Evolutionary conservation across 2,888 invertebrate genomes (phyloP), one percentile per base, ranked within the genome.

Genomic region (Diloba caeruleocephala): DNA sequence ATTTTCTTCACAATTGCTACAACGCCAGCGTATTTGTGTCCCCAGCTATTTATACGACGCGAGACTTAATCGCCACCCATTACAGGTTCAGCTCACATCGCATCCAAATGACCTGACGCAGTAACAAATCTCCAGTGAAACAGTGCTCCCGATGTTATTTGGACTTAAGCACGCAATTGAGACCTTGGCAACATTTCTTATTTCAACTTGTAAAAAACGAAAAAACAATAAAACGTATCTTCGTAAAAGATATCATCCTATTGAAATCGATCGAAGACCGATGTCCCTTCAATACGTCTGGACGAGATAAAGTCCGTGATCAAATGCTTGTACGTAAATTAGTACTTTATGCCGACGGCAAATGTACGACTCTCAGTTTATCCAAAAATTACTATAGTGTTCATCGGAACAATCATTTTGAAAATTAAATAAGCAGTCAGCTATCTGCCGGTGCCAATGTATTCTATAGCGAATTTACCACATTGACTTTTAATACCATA

Each of bases 401-500:
- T n/a, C n/a, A n/a, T n/a, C n/a, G n/a, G n/a, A n/a, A n/a, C n/a
- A n/a, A 4, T 21, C 3, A 17, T 17, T 3, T 5, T 21, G 21
- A 21, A 21, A 7, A 5, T 21, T 5, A 21, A 21, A 21, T 21
- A 5, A 29, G 14, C 10, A 26, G 33, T 23, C 45, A 29, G 31
- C 41, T 25, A 32, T 25, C 28, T 31, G 26, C 46, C 28, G 46
- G 36, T 32, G 36, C 43, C 43, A 56, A 21, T 21, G 7, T 21
- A 21, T 21, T 19, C 26, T 10, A 31, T 39, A 46, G 28, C 39
- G 28, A 53, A 54, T 65, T 58, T 25, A 51, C 51, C 61, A 61
- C 82, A 70, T 83, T 89, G 84, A 80, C 80, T 84, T 85, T 79
- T 84, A 53, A 59, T 63, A 61, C n/a, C n/a, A n/a, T n/a, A 75